A percentile compares a stretch with the other conserved stretches of the same genome.
Conservation (phyloP, 2,888 invertebrate genomes). For the Patella caerulea region DNA sequence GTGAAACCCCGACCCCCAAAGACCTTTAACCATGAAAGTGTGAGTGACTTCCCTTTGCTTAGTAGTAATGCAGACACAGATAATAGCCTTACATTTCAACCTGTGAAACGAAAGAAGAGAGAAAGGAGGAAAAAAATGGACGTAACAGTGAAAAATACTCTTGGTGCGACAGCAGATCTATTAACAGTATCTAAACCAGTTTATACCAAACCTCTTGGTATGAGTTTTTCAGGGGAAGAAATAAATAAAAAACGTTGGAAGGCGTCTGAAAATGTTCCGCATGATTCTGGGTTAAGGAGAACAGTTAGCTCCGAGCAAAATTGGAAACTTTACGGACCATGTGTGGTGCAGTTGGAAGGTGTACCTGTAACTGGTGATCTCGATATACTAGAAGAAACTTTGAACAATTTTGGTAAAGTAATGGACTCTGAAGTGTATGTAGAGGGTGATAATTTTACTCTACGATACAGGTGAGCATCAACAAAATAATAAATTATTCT, state of each 20-base stretch:
- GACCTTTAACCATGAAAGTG: background rate
- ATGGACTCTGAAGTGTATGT: background rate
- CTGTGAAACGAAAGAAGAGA: background rate
- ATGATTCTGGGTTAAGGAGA: background rate
- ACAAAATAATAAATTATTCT: background rate
- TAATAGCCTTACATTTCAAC: background rate
- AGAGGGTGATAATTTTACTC: background rate
- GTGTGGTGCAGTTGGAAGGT: constrained; percentile 24
- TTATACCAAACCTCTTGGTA: too few species aligned
- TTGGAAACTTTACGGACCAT: constrained; percentile 21
- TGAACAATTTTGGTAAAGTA: constrained; percentile 14
- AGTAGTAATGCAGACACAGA: background rate
- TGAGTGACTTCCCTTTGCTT: background rate
- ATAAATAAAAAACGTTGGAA: too few species aligned
- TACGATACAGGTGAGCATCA: constrained; percentile 16
- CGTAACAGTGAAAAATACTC: too few species aligned
- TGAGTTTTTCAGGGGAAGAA: too few species aligned
- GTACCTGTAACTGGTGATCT: constrained; percentile 13
- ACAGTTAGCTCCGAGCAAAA: background rate
- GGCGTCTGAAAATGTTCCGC: background rate
- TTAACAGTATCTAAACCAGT: too few species aligned
- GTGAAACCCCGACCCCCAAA: background rate
- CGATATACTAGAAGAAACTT: constrained; percentile 3
- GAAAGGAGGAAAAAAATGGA: too few species aligned
- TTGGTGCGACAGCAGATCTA: too few species aligned